phyloP scores from a whole-genome alignment of 2,113 vertebrate species.

The Gorilla gorilla region DNA sequence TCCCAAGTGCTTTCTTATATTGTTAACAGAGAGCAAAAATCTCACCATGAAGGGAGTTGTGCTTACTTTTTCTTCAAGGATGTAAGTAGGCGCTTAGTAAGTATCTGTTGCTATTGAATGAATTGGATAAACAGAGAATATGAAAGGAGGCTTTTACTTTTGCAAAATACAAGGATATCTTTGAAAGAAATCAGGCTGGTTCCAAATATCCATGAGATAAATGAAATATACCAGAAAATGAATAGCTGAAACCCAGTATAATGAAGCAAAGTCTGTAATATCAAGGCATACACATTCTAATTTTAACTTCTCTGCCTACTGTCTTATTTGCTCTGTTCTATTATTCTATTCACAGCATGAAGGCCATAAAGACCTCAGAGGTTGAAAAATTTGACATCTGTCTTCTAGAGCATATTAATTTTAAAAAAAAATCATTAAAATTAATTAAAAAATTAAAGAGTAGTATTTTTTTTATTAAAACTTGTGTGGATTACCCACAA shows the following conservation, averaged over 20 bases:
- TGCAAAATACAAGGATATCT: neutral
- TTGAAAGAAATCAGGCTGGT: neutral
- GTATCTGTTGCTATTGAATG: neutral
- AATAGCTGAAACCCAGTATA: neutral
- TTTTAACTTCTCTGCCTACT: neutral
- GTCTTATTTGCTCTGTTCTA: neutral
- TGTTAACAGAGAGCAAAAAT: neutral
- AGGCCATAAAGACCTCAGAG: neutral
- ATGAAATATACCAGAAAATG: neutral
- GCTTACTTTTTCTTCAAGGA: neutral
- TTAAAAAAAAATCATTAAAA: neutral
- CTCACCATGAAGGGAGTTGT: neutral
- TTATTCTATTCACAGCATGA: conserved; percentile 24
- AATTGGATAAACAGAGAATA: neutral
- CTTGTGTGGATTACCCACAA: neutral
- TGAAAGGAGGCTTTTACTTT: neutral
- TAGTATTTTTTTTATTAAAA: neutral
- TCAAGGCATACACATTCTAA: neutral
- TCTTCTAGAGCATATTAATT: conserved; percentile 1
- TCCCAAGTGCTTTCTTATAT: neutral
- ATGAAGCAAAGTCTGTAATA: neutral
- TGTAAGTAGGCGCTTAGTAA: neutral
- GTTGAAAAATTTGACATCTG: neutral
- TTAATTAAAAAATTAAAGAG: neutral
- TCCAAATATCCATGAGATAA: neutral